Evolutionary conservation across 2,797 vertebrate species (phyloP), one percentile per base, ranked within the genome.

Genomic region (Chelmon rostratus): DNA sequence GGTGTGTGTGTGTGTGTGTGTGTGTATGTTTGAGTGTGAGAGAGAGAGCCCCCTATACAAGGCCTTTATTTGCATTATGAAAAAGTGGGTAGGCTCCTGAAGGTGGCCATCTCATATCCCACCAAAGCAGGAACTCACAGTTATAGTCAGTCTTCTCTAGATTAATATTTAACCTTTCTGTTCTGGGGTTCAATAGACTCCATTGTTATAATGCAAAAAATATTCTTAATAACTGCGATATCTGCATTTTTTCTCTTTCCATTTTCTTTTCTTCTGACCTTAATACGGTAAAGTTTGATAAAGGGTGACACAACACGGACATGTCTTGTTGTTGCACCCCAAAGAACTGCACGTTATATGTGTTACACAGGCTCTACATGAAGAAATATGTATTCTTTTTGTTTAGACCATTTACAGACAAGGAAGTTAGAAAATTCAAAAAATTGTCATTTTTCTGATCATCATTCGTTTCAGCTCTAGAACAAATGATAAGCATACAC

Each of bases 11-110:
- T 23, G 54, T 10, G 57, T 44, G 59, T 65, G 72, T 54, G 59
- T 21, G 35, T 59, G 40, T 38, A 28, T 35, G 44, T 1, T 3
- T 15, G 47, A 19, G 47, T 18, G 47, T 35, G 31, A 35, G 54
- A 38, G 23, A 19, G 49, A 47, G 33, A 77, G 18, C 10, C 76
- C 79, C 75, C 83, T 23, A 46, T 59, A 46, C 75, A 74, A 40
- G 73, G 72, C 72, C 79, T 89, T 84, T 84, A 82, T 89, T 79
- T 89, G 85, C 82, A 84, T 88, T 82, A 71, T 87, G 78, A 47
- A 83, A 73, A 86, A 83, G 52, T 77, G 84, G 72, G 33, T 69
- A 68, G 68, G 67, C 38, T 50, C 71, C 9, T 69, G 52, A 56
- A 6, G n/a, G 50, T 54, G 38, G 77, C 70, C 62, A 23, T 75